Percentiles rank a stretch among this genome's conserved stretches.
phyloP scores from a whole-genome alignment of 2,888 invertebrate species.

The Eudasyphora cyanicolor region DNA sequence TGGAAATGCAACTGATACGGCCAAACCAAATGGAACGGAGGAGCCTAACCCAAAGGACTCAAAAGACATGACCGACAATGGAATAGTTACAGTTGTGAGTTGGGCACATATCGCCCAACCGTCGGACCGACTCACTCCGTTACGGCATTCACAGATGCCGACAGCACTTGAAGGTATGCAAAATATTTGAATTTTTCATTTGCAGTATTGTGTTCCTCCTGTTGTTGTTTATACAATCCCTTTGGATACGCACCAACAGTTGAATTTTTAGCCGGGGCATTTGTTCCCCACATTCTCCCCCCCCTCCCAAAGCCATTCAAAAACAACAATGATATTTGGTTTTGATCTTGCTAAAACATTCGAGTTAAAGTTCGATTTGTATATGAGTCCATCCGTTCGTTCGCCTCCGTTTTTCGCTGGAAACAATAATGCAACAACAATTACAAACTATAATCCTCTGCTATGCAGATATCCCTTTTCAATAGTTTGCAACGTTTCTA shows the following conservation, averaged over 20 bases:
- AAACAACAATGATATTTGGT: constrained; percentile 28
- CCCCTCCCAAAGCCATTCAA: too few relatives aligned
- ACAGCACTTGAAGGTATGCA: constrained; percentile 36
- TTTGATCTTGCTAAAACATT: constrained; percentile 25
- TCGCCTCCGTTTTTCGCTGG: neutral
- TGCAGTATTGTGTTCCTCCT: too few relatives aligned
- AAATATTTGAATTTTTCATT: constrained; percentile 50
- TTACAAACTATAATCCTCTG: neutral
- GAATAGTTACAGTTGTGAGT: neutral
- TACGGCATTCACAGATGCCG: neutral
- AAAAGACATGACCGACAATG: neutral
- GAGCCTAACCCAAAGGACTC: constrained; percentile 31
- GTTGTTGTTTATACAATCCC: constrained; percentile 14
- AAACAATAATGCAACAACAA: constrained; percentile 7
- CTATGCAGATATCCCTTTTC: neutral
- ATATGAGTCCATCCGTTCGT: neutral
- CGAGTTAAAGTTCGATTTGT: neutral
- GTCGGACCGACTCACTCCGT: neutral
- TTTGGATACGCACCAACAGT: constrained; percentile 49
- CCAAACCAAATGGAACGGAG: constrained; percentile 9
- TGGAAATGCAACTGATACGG: constrained; percentile 32
- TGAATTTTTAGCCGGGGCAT: neutral
- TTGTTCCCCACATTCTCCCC: neutral
- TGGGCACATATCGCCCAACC: neutral
- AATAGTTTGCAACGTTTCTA: neutral